Evolutionary conservation across 1,140 invertebrate genomes (phyloP).

Genomic region (Zaprionus vittiger): DNA sequence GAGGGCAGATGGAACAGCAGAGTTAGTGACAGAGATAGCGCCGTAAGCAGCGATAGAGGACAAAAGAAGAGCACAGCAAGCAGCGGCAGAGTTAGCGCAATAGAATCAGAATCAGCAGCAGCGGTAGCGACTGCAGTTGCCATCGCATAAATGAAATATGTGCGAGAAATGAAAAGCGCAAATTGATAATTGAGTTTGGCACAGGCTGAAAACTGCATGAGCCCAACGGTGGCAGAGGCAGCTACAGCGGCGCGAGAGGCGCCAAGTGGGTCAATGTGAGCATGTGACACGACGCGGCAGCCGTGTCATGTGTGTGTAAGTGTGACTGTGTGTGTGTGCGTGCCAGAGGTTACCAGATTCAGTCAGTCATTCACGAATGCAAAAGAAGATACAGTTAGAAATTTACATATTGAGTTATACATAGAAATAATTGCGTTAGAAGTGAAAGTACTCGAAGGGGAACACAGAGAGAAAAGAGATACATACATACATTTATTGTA

Average conservation of each 20-base stretch:
- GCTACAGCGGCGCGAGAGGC: constrained; percentile 22
- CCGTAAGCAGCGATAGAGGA: not conserved
- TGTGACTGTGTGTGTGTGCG: not conserved
- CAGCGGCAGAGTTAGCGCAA: not conserved
- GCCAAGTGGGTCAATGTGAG: constrained; percentile 76
- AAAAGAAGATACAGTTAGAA: not conserved
- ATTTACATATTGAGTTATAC: not conserved
- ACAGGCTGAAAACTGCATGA: constrained; percentile 70
- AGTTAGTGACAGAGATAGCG: not conserved
- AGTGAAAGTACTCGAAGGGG: not conserved
- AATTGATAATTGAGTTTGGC: constrained; percentile 81
- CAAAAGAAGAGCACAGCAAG: not conserved
- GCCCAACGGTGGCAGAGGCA: constrained; percentile 6
- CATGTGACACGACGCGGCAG: constrained; percentile 12
- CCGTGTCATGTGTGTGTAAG: not conserved
- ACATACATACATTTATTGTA: too few species aligned
- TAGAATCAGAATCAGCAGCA: not conserved
- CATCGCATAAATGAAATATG: constrained; percentile 43
- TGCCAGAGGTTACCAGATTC: constrained; percentile 22
- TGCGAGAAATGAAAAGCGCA: constrained; percentile 60
- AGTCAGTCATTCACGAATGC: not conserved
- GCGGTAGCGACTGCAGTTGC: not conserved
- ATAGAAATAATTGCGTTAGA: not conserved
- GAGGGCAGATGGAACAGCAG: too few species aligned
- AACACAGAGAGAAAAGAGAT: not conserved